A percentile compares a stretch with the other conserved stretches of the same genome.
Evolutionary conservation across 2,113 vertebrate species (phyloP).

Genomic region (Leiothrix lutea): DNA sequence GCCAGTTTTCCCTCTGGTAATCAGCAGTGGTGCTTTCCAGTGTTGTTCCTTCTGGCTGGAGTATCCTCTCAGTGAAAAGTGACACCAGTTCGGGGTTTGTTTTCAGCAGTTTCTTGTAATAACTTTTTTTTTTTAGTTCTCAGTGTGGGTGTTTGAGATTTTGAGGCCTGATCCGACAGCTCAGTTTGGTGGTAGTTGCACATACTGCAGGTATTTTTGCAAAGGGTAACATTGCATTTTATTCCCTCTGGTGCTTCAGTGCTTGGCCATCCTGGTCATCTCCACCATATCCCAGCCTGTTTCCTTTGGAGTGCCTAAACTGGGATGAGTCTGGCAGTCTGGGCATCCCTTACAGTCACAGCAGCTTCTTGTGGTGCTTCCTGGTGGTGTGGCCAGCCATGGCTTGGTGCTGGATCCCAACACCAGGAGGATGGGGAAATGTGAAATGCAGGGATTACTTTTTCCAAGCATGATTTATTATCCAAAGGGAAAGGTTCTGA

Average conservation of each 20-base stretch:
- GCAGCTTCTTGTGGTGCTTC: not conserved
- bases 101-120: not conserved
- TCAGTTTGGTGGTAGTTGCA: not conserved
- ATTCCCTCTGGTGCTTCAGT: not conserved
- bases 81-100: not conserved
- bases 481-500: not conserved
- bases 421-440: not conserved
- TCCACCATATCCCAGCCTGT: not conserved
- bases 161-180: not conserved
- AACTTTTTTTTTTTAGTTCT: not conserved
- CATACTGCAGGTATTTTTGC: not conserved
- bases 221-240: not conserved
- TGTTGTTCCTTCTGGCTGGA: not conserved
- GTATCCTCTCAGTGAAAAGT: not conserved
- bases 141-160: not conserved
- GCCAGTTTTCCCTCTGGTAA: not conserved
- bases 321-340: not conserved
- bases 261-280: not conserved
- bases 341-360: not conserved
- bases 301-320: not conserved
- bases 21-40: not conserved
- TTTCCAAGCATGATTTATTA: not conserved
- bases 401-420: not conserved
- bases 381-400: accelerated
- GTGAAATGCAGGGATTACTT: not conserved